These are phyloP conservation scores for Drosophila orena DNA, from an alignment of 1,140 invertebrate genomes.

Conservation along the genomic window DNA sequence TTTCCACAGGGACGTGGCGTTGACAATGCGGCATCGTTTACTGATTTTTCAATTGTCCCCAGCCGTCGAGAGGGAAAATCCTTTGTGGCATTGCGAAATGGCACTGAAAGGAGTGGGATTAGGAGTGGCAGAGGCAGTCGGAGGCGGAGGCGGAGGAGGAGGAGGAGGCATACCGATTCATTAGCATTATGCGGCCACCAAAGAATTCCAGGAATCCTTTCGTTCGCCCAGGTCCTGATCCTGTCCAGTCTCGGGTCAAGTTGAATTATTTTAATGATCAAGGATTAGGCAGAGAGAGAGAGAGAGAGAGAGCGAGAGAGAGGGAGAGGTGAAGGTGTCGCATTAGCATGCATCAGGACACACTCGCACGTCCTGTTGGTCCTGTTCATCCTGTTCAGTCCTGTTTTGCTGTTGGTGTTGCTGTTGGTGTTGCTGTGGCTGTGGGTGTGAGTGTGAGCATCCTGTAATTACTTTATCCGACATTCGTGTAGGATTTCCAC, in stretches of 20 bases:
- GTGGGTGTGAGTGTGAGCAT: conserved; percentile 27
- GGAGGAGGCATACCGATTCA: conserved; percentile 30
- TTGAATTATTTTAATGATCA: conserved; percentile 65
- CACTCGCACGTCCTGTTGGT: conserved; percentile 18
- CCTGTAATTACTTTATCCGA: conserved; percentile 72
- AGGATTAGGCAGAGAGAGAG: neutral
- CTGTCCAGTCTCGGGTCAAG: conserved; percentile 38
- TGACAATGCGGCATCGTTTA: conserved; percentile 50
- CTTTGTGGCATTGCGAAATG: conserved; percentile 20
- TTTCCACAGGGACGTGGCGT: conserved; percentile 18
- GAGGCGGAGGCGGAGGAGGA: too few species aligned
- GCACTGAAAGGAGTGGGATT: neutral
- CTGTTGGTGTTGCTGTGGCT: too few species aligned
- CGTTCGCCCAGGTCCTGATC: conserved; percentile 15
- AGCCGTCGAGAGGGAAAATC: conserved; percentile 22
- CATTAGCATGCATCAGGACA: conserved; percentile 70
- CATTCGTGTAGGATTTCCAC: conserved; percentile 67
- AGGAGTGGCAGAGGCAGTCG: neutral
- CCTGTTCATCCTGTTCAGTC: neutral
- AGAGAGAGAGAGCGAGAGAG: neutral
- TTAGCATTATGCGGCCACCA: conserved; percentile 29
- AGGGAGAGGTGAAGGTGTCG: conserved; percentile 11
- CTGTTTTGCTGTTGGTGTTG: neutral
- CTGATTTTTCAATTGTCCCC: conserved; percentile 61
- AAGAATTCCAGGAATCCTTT: conserved; percentile 43